These are phyloP conservation scores for Pocillopora verrucosa DNA, from an alignment of 64 coral and sea anemone species.

Conservation along the genomic window DNA sequence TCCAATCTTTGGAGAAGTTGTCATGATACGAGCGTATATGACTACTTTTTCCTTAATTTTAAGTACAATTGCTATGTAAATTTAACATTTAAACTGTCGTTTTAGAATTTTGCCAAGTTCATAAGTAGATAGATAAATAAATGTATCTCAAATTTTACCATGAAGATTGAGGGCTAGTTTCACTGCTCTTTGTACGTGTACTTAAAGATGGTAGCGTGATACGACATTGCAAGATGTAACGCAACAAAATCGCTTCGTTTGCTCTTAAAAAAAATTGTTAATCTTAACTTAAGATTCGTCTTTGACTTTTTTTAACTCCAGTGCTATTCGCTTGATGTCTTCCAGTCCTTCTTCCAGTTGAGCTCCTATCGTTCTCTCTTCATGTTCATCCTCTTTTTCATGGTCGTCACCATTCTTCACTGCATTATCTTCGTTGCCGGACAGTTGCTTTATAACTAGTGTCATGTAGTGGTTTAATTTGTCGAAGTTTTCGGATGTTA, in stretches of 20 bases:
- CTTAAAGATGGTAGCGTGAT: too few species aligned
- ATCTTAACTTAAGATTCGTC: conserved; percentile 29
- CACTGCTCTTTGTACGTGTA: too few species aligned
- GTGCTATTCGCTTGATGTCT: conserved; percentile 79
- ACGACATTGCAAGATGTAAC: too few species aligned
- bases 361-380: conserved; percentile 48
- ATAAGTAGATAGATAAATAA: too few species aligned
- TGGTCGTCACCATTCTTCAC: conserved; percentile 48
- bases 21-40: too few species aligned
- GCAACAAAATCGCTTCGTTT: neutral
- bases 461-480: conserved; percentile 79
- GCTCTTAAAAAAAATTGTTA: neutral
- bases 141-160: too few species aligned
- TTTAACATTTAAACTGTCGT: too few species aligned
- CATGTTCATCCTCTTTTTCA: conserved; percentile 28
- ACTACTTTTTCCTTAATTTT: too few species aligned
- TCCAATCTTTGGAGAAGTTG: too few species aligned
- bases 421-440: conserved; percentile 48
- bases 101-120: too few species aligned
- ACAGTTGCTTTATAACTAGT: conserved; percentile 89
- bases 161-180: too few species aligned
- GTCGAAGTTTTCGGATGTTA: conserved; percentile 72
- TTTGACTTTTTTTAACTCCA: conserved; percentile 72
- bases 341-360: conserved; percentile 49
- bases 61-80: too few species aligned